Evolutionary conservation across 1,140 invertebrate species (phyloP).

Genomic region (Trichoplusia ni): DNA sequence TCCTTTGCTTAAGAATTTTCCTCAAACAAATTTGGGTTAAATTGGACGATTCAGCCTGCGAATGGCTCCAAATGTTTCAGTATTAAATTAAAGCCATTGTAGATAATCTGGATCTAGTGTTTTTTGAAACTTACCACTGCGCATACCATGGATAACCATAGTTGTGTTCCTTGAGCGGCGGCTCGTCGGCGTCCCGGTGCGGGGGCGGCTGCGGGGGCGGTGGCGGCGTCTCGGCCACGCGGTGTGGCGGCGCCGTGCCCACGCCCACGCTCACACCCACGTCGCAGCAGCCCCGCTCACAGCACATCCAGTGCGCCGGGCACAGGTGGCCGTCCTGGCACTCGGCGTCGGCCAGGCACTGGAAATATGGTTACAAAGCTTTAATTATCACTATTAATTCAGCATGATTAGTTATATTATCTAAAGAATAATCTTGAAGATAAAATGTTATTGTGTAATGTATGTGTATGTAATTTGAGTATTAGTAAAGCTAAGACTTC

Average conservation of each 20-base stretch:
- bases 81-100: too few species aligned
- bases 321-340: slow-evolving; percentile 84
- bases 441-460: too few species aligned
- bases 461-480: too few species aligned
- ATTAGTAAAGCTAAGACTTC: too few species aligned
- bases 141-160: slow-evolving; percentile 61
- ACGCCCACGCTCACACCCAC: slow-evolving; percentile 63
- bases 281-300: slow-evolving; percentile 88
- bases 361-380: too few species aligned
- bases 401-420: background rate
- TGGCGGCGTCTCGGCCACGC: background rate
- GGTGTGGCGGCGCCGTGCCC: background rate
- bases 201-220: slow-evolving; percentile 22
- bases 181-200: slow-evolving; percentile 71
- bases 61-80: background rate
- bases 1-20: too few species aligned
- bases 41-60: background rate
- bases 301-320: slow-evolving; percentile 87
- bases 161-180: slow-evolving; percentile 52
- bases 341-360: slow-evolving; percentile 52
- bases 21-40: too few species aligned
- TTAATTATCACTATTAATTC: too few species aligned
- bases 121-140: slow-evolving; percentile 52
- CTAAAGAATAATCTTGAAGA: too few species aligned
- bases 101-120: background rate